These are phyloP conservation scores for Smittia sp. DNA, from an alignment of 2,888 invertebrate genomes.

Conservation along the genomic window DNA sequence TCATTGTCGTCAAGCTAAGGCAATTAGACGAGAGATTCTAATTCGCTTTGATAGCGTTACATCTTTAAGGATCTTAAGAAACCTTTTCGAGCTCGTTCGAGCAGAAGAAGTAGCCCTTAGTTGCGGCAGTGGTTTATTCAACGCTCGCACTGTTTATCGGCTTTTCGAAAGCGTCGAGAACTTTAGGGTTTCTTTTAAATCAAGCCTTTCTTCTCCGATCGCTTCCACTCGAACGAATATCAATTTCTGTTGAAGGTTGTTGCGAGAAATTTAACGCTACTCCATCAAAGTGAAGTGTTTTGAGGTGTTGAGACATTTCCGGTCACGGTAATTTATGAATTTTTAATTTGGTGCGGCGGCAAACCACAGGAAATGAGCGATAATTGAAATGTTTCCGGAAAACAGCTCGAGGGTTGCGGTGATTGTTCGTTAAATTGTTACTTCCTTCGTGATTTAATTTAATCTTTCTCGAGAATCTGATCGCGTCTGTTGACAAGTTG, in stretches of 20 bases:
- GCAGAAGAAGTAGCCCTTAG: constrained; percentile 17
- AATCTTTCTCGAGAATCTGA: background rate
- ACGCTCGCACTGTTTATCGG: background rate
- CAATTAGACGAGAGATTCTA: background rate
- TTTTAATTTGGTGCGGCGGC: background rate
- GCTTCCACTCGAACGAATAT: background rate
- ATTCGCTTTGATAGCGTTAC: constrained; percentile 16
- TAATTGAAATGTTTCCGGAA: constrained; percentile 28
- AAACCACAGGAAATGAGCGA: constrained; percentile 31
- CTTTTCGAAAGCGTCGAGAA: background rate
- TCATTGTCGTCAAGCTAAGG: background rate
- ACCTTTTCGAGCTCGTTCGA: constrained; percentile 10
- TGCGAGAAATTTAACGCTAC: background rate
- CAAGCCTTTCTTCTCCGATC: background rate
- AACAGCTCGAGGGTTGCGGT: constrained; percentile 3
- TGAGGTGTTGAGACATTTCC: constrained; percentile 1
- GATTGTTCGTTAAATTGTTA: background rate
- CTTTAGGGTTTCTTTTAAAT: constrained; percentile 4
- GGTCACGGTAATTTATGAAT: background rate
- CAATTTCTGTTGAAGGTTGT: too few species aligned
- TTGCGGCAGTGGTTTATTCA: background rate
- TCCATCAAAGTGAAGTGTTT: background rate
- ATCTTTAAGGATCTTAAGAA: constrained; percentile 22
- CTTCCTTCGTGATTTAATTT: background rate
- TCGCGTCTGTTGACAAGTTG: too few species aligned